phyloP scores from a whole-genome alignment of 2,797 vertebrate species.

The Acestrorhynchus altus region DNA sequence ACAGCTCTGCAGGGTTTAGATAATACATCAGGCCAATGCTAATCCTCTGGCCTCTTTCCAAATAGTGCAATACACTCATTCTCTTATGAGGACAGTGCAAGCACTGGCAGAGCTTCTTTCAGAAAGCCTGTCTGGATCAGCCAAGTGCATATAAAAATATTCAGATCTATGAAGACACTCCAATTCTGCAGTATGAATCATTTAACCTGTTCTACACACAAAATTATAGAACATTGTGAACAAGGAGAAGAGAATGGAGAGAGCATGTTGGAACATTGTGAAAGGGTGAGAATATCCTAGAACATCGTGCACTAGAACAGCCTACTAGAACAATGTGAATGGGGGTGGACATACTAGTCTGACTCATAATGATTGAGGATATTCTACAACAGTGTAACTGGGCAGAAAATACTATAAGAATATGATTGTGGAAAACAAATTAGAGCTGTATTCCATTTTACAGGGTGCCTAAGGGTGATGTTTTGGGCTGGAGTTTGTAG shows the following conservation, averaged over 20 bases:
- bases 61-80: constrained; percentile 23
- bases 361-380: too few relatives aligned
- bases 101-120: constrained; percentile 3
- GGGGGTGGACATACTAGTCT: too few relatives aligned
- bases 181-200: too few relatives aligned
- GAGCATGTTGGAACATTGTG: too few relatives aligned
- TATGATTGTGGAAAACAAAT: neutral
- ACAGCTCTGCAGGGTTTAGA: constrained; percentile 13
- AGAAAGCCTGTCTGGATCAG: neutral
- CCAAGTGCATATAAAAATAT: neutral
- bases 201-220: neutral
- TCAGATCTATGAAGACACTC: neutral
- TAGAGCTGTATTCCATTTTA: too few relatives aligned
- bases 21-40: constrained; percentile 26
- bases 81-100: constrained; percentile 3
- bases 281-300: too few relatives aligned
- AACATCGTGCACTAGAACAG: too few relatives aligned
- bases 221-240: neutral
- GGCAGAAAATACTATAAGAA: neutral
- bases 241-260: too few relatives aligned
- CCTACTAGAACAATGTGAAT: too few relatives aligned
- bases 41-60: constrained; percentile 39
- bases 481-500: too few relatives aligned
- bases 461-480: too few relatives aligned
- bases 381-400: neutral